Evolutionary conservation across 1,140 invertebrate species (phyloP), one percentile per base, ranked within the genome.

Genomic region (Thalassaphorura encarpata): DNA sequence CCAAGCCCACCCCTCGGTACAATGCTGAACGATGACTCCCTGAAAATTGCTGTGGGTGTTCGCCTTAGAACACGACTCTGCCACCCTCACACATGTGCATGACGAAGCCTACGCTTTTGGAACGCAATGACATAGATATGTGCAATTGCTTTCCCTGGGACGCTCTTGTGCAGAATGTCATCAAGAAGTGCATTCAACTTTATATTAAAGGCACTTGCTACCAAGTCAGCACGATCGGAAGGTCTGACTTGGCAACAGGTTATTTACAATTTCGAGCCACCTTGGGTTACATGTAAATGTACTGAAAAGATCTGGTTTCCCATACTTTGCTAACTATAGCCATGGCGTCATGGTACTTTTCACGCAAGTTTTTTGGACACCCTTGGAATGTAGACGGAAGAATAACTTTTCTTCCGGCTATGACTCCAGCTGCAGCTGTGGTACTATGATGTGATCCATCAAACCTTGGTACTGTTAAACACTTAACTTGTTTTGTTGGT

Each of bases 201-300:
- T 33, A 68, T 50, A 28, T 68, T 61, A 56, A 77, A 78, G 6
- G 77, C 74, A 45, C 70, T 41, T 2, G 70, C 63, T 18, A 72
- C 63, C n/a, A 77, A 66, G 63, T 77, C 74, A 42, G 72, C 70
- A n/a, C n/a, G n/a, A 50, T 70, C 66, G 54, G 60, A 40, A 49
- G 58, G n/a, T 11, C 11, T 40, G 40, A 3, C 48, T 29, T 3
- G 21, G n/a, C 16, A 16, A 11, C 18, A 54, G 24, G 26, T 66
- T 61, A 18, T 64, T 26, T 28, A 16, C 31, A 26, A 76, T 73
- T 60, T 76, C 73, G 2, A 21, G 16, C 71, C 73, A 75, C 19
- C 60, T 62, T 15, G 69, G 67, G 60, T 76, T 75, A 43, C 64
- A 71, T 19, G 75, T 75, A 33, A 76, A 67, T 28, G 73, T 76